Percentiles rank a stretch among this genome's conserved stretches.
Conservation (phyloP, 1,140 invertebrate species). For the Drosophila kikkawai region DNA sequence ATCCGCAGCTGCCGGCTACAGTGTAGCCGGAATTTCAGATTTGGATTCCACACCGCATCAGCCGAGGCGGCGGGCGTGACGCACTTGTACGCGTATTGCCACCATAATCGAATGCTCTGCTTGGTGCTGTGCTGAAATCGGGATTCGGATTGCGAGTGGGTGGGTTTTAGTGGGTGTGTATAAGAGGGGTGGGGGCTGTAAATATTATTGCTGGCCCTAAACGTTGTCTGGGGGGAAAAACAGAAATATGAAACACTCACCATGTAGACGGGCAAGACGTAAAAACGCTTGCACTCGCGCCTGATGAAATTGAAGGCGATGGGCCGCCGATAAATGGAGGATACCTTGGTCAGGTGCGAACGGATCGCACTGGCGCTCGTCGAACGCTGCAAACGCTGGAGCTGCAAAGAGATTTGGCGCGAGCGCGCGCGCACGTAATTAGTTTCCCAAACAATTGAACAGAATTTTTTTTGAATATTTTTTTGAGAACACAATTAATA, state of each 20-base stretch:
- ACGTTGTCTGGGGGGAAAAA: slow-evolving; percentile 10
- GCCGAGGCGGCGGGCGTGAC: slow-evolving; percentile 52
- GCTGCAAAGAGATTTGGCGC: slow-evolving; percentile 36
- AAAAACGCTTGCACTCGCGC: slow-evolving; percentile 72
- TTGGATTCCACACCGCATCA: slow-evolving; percentile 56
- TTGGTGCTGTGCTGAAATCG: slow-evolving; percentile 69
- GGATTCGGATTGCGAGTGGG: slow-evolving; percentile 29
- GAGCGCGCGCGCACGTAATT: slow-evolving; percentile 52
- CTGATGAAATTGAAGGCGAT: slow-evolving; percentile 74
- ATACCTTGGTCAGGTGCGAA: slow-evolving; percentile 76
- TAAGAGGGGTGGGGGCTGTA: slow-evolving; percentile 1
- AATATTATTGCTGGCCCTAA: slow-evolving; percentile 54
- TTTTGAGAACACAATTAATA: slow-evolving; percentile 47
- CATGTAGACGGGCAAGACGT: slow-evolving; percentile 75
- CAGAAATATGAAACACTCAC: slow-evolving; percentile 48
- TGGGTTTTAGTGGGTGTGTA: slow-evolving; percentile 8
- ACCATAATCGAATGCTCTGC: slow-evolving; percentile 71
- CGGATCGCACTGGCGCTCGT: slow-evolving; percentile 73
- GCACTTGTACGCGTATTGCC: slow-evolving; percentile 76
- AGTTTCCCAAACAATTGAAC: slow-evolving; percentile 67
- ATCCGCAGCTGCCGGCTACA: slow-evolving; percentile 73
- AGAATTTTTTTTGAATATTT: slow-evolving; percentile 11
- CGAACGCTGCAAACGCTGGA: slow-evolving; percentile 61
- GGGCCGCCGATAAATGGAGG: slow-evolving; percentile 67
- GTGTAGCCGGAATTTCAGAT: slow-evolving; percentile 69